Evolutionary conservation across 2,888 invertebrate genomes (phyloP), one percentile per base, ranked within the genome.

Genomic region (Hartigia nigra): DNA sequence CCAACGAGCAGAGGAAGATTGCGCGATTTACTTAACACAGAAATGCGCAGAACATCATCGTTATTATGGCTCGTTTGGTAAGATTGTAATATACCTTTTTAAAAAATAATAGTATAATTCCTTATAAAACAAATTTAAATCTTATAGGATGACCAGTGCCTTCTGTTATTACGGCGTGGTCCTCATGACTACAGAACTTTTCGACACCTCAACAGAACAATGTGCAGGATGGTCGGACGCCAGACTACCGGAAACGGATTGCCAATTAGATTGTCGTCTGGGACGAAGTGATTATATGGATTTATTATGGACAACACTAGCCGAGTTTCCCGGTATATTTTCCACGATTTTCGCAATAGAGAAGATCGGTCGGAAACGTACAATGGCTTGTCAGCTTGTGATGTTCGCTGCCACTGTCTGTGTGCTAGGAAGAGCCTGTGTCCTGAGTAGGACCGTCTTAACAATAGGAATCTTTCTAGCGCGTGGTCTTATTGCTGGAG

Each of bases 131-230:
- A 39, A 39, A 69, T 31, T 23, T 31, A 55, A 55, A 55, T 72
- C 31, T 35, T 74, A 11, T 87, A 97, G 97, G 97, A 95, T 97
- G 94, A 94, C 96, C 0, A 98, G 98, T 91, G 97, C 98, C 0
- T 98, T 98, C 92, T 97, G 97, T 90, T 98, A 98, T 92, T 98
- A 98, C 90, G 98, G 98, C 0, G 94, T 98, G 69, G 98, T 98
- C 12, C 92, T 98, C 79, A 97, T 98, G 96, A 98, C 98, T 1
- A 98, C 98, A 0, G 98, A 98, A 90, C 92, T 98, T 77, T 97
- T 98, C 92, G 96, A 96, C 91, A 94, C 95, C 34, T 92, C 93
- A 0, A 89, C 92, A 1, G 91, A 91, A 74, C 91, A 91, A 79
- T 93, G 93, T 83, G 88, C 91, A 4, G 87, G 87, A 5, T 87